Base-by-base conservation (phyloP, 2,797 vertebrate genomes). In the Podarcis siculus region DNA sequence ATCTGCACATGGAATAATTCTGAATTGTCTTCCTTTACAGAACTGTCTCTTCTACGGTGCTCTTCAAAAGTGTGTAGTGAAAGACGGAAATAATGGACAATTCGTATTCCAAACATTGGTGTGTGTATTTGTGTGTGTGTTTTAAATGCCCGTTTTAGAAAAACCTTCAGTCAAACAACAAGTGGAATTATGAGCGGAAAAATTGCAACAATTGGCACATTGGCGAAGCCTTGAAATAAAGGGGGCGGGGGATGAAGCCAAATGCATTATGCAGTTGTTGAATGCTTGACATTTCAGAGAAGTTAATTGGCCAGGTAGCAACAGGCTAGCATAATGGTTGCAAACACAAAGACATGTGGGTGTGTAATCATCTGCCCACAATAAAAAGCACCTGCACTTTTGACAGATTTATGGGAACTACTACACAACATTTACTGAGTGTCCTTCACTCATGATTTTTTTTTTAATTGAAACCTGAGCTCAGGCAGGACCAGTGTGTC, bases 191-290 rank as follows among this genome's bases (percentile, higher is more conserved):
- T 67, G 12, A 79, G 49, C 13, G 32, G 69, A 23, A 7, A 66
- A 42, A n/a, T 27, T 32, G 23, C 30, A 69, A 66, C 39, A 78
- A 86, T 23, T 55, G 64, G 19, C 77, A 55, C 32, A 35, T 55
- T 3, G 12, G 30, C n/a, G 1, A 69, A 86, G 21, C 37, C 73
- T 45, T 78, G n/a, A 19, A 86, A 55, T n/a, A 86, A 49, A n/a
- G 10, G 8, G 3, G 27, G 39, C 13, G 49, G 12, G 49, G 49
- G 3, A 13, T 15, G 25, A 35, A 78, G 19, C 5, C 39, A 7
- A 69, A 71, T 86, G 64, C 64, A 69, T 86, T 66, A 86, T 71
- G 66, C n/a, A 79, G 42, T 69, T 35, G 42, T 42, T 79, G 76
- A 86, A 49, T 69, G 17, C 42, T 30, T 67, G 42, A 69, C 42